Conservation (phyloP, 1,140 invertebrate genomes). For the Brachionus rotundiformis region DNA sequence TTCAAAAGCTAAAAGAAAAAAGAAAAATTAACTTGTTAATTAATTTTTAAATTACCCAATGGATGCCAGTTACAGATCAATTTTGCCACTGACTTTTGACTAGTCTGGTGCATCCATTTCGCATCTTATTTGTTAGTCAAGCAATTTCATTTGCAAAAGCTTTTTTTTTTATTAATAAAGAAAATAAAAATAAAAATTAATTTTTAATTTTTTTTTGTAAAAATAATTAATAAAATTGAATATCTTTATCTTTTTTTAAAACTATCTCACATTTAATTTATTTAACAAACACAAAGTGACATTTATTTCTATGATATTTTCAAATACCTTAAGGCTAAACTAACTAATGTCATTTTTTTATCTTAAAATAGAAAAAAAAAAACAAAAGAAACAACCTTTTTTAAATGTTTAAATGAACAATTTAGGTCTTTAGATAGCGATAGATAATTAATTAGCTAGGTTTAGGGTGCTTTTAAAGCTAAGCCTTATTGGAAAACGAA, state of each 20-base stretch:
- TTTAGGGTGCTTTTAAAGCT: background rate
- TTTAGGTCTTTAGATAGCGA: background rate
- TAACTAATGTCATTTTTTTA: too few species aligned
- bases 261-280: too few species aligned
- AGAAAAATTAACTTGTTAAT: too few species aligned
- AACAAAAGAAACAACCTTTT: too few species aligned
- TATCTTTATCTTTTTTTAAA: too few species aligned
- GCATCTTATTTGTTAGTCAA: background rate
- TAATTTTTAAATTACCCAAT: conserved; percentile 4
- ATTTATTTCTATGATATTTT: too few species aligned
- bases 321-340: too few species aligned
- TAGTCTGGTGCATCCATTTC: background rate
- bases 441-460: background rate
- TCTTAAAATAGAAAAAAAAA: too few species aligned
- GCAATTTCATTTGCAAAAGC: background rate
- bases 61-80: conserved; percentile 8
- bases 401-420: background rate
- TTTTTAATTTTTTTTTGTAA: too few species aligned
- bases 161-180: background rate
- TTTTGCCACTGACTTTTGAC: background rate
- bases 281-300: too few species aligned
- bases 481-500: background rate
- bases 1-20: background rate
- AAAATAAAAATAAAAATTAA: background rate
- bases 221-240: too few species aligned